These are phyloP conservation scores for Sminthurides bifidus DNA, from an alignment of 1,140 invertebrate species.

Conservation along the genomic window DNA sequence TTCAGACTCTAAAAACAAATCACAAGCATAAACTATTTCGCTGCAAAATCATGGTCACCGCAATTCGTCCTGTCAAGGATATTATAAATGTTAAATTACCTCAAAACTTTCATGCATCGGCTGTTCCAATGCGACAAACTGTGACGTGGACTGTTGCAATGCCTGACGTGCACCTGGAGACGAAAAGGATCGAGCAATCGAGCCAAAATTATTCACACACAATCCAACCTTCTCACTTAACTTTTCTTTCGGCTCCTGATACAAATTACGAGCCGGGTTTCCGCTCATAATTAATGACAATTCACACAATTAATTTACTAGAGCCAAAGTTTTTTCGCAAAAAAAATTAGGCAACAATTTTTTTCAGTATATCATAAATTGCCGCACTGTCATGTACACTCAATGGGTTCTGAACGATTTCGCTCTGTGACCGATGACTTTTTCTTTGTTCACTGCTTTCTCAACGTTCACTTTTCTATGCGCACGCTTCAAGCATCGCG, in stretches of 20 bases:
- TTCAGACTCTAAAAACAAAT: conserved; percentile 18
- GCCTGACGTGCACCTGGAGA: conserved; percentile 8
- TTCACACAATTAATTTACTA: background rate
- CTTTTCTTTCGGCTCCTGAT: conserved; percentile 15
- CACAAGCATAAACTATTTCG: background rate
- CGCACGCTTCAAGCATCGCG: background rate
- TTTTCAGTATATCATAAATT: too few relatives aligned
- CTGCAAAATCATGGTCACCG: background rate
- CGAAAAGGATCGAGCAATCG: background rate
- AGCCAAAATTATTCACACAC: background rate
- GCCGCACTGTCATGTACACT: too few relatives aligned
- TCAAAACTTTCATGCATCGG: conserved; percentile 23
- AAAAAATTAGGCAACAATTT: too few relatives aligned
- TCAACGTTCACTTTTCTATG: background rate
- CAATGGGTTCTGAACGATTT: background rate
- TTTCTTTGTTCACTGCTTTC: background rate
- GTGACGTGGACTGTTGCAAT: conserved; percentile 17
- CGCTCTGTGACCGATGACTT: background rate
- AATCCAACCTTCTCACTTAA: conserved; percentile 3
- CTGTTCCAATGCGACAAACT: conserved; percentile 19
- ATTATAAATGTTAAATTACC: conserved; percentile 6
- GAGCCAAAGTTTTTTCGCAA: background rate
- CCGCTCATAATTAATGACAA: background rate
- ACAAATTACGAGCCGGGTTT: conserved; percentile 6
- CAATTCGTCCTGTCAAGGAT: background rate